phyloP scores from a whole-genome alignment of 2,888 invertebrate genomes.

The Loripinus fragilis region DNA sequence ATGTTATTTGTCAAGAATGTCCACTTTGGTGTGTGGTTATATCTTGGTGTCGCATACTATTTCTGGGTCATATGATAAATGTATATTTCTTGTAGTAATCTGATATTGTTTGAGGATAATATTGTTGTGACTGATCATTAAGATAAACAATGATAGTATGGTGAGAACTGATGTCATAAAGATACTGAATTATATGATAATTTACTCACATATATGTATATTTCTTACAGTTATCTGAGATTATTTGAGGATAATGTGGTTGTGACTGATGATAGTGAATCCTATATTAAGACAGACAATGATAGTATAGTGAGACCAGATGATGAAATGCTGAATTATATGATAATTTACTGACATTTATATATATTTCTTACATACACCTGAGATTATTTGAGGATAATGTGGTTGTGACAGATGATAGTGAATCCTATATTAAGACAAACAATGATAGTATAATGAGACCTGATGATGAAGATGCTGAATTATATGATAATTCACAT shows the following conservation, averaged over 20 bases:
- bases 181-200: constrained; percentile 82
- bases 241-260: constrained; percentile 9
- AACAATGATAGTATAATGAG: constrained; percentile 79
- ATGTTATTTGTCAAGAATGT: no score
- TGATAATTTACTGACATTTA: no score
- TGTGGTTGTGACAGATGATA: constrained; percentile 18
- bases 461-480: constrained; percentile 80
- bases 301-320: constrained; percentile 77
- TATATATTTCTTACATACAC: constrained; percentile 34
- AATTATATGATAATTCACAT: no score
- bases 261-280: constrained; percentile 24
- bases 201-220: no score
- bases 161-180: constrained; percentile 78
- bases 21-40: no score
- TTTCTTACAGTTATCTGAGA: constrained; percentile 37
- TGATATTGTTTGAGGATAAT: constrained; percentile 21
- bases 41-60: no score
- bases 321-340: no score
- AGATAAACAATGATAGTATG: constrained; percentile 80
- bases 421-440: no score
- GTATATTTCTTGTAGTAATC: constrained; percentile 35
- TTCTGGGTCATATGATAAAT: no score
- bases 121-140: constrained; percentile 47
- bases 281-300: constrained; percentile 80
- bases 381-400: constrained; percentile 23